Evolutionary conservation across 1,140 invertebrate genomes (phyloP).

Genomic region (Condylostylus longicornis): DNA sequence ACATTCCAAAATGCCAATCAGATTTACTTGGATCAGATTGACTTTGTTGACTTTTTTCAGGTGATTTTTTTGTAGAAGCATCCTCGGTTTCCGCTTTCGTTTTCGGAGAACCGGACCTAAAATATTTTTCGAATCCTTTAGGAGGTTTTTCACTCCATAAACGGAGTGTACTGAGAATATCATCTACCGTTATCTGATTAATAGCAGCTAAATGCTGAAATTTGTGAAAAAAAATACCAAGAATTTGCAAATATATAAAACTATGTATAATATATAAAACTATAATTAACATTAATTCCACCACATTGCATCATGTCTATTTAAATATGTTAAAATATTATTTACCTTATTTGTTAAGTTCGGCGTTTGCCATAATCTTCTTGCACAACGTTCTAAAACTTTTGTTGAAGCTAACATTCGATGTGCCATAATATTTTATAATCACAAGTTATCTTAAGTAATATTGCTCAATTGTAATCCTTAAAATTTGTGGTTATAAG

Average conservation of each 20-base stretch:
- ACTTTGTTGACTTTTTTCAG: conserved; percentile 33
- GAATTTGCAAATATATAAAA: no score
- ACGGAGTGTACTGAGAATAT: conserved; percentile 20
- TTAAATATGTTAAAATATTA: no score
- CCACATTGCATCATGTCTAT: not conserved
- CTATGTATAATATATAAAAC: no score
- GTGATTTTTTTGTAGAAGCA: conserved; percentile 10
- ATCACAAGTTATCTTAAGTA: no score
- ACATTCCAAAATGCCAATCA: conserved; percentile 53
- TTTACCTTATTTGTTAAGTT: no score
- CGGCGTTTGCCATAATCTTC: conserved; percentile 12
- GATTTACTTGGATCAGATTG: conserved; percentile 34
- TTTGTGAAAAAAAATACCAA: not conserved
- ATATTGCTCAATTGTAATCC: no score
- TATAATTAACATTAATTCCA: no score
- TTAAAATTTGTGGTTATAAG: no score
- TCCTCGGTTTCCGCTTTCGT: conserved; percentile 19
- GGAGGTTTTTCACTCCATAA: conserved; percentile 40
- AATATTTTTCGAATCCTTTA: conserved; percentile 88
- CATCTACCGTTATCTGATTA: conserved; percentile 16
- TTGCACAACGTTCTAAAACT: conserved; percentile 17
- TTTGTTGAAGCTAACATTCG: conserved; percentile 22
- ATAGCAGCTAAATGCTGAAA: not conserved
- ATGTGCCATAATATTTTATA: conserved; percentile 28
- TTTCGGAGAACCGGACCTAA: conserved; percentile 48